These are phyloP conservation scores for Fragum fragum DNA, from an alignment of 2,888 invertebrate genomes.

Conservation along the genomic window DNA sequence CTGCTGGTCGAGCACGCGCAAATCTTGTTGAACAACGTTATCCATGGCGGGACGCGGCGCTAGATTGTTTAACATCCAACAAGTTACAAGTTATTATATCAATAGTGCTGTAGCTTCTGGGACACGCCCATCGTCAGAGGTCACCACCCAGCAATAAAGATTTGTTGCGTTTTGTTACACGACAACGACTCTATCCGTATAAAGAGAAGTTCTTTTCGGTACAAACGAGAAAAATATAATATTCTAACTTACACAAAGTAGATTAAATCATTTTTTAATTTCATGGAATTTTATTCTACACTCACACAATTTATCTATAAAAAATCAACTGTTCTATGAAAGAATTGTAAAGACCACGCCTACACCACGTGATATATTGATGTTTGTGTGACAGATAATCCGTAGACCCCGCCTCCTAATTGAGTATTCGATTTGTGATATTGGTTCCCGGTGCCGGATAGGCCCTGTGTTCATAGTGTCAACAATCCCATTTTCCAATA, in stretches of 20 bases:
- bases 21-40: constrained; percentile 22
- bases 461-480: constrained; percentile 1
- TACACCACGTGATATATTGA: constrained; percentile 22
- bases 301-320: too few relatives aligned
- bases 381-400: constrained; percentile 19
- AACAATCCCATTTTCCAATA: constrained; percentile 25
- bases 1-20: constrained; percentile 27
- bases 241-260: too few relatives aligned
- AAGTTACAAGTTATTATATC: constrained; percentile 28
- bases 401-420: constrained; percentile 44
- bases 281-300: too few relatives aligned
- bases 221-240: too few relatives aligned
- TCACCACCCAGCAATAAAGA: neutral
- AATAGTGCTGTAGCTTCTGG: neutral
- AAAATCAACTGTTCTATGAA: neutral
- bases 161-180: too few relatives aligned
- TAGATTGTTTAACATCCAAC: neutral
- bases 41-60: constrained; percentile 18
- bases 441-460: constrained; percentile 3
- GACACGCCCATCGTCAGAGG: neutral
- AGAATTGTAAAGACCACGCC: constrained; percentile 22
- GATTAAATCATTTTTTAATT: too few relatives aligned
- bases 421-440: constrained; percentile 50
- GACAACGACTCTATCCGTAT: too few relatives aligned
- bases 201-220: too few relatives aligned